Base-by-base conservation (phyloP, 2,888 invertebrate species). In the Drosophila ochracea region DNA sequence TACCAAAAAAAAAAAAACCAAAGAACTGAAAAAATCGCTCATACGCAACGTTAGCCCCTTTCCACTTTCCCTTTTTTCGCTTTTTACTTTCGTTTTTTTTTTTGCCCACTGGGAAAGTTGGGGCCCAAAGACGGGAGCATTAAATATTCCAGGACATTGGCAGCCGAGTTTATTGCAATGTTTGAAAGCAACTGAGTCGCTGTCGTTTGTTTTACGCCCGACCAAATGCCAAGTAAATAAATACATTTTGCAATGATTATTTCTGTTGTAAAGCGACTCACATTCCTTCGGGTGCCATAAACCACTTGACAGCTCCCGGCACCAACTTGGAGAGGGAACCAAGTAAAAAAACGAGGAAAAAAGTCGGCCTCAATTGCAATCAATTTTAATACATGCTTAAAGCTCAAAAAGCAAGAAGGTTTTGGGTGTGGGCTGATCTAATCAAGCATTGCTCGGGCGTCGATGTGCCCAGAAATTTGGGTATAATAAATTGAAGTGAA, bases 261-360 rank as follows among this genome's bases (percentile, higher is more conserved):
- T 87, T 78, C 43, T 28, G 62, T 41, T 66, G 75, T 82, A 82
- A 80, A 76, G 60, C 73, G 66, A 65, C 73, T 53, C 63, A 58
- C 76, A 80, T 72, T 76, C 90, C 88, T 76, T 73, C 60, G 88
- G 88, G 88, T 84, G 83, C 83, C 77, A 87, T 85, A 89, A 85
- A 89, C 68, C 80, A 84, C 75, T 87, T 65, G 83, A 67, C 72
- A 64, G 54, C 49, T 19, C 39, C 39, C 39, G 37, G 9, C 31
- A 68, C 52, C 31, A 52, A 13, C 25, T 9, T 28, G 50, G 50
- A 19, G 19, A 19, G 28, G 1, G 50, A 11, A 25, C 9, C 16
- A 16, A 7, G 19, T 1, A 10, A 11, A 30, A 68, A 35, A n/a
- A 37, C 30, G 4, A 7, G 28, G 4, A 3, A 16, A 16, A 68